Percentiles rank a stretch among this genome's conserved stretches.
phyloP scores from a whole-genome alignment of 1,140 invertebrate species.

The Atta texana region DNA sequence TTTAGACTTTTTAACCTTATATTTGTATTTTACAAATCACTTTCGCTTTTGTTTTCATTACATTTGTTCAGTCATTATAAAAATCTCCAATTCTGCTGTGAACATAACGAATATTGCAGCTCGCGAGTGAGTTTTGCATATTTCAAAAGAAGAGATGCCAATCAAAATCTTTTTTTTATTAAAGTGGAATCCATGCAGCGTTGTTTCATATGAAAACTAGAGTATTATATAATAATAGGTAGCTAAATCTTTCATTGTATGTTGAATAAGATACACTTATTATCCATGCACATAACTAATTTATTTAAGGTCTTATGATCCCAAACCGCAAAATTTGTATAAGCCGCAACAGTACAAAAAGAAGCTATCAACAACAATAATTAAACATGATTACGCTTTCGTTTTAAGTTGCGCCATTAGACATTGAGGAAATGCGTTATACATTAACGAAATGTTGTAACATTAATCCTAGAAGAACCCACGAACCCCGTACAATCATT shows the following conservation, averaged over 20 bases:
- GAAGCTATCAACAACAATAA: background rate
- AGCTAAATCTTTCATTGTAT: slow-evolving; percentile 24
- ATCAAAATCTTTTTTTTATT: slow-evolving; percentile 53
- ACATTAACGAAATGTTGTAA: slow-evolving; percentile 7
- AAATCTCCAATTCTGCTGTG: background rate
- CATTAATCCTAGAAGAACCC: background rate
- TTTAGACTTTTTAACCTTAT: no score
- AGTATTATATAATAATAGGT: slow-evolving; percentile 11
- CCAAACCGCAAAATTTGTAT: slow-evolving; percentile 6
- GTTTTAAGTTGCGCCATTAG: background rate
- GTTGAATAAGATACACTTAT: slow-evolving; percentile 54
- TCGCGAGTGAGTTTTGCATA: background rate
- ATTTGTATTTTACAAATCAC: no score
- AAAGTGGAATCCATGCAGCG: background rate
- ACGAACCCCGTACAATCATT: background rate
- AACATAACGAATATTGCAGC: slow-evolving; percentile 3
- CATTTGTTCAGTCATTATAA: background rate
- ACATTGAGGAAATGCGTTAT: background rate
- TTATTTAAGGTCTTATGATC: slow-evolving; percentile 7
- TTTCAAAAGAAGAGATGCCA: slow-evolving; percentile 25
- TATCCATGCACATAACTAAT: slow-evolving; percentile 62
- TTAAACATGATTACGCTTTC: background rate
- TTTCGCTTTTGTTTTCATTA: background rate
- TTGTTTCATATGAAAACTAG: background rate
- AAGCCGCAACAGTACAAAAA: background rate